These are phyloP conservation scores for Morelia viridis DNA, from an alignment of 2,797 vertebrate genomes.

Conservation along the genomic window DNA sequence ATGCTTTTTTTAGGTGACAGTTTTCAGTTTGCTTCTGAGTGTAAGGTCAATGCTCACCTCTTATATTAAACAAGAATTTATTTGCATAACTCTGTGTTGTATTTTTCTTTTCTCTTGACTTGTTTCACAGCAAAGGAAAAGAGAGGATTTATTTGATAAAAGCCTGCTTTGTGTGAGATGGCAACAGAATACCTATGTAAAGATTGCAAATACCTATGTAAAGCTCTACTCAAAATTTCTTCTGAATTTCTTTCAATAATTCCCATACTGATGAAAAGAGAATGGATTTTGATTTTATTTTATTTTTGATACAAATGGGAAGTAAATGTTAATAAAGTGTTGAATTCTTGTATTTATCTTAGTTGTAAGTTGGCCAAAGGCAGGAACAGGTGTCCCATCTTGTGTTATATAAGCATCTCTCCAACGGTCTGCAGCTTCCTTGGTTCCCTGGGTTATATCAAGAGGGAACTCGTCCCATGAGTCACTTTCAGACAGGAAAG, in stretches of 20 bases:
- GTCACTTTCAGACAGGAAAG: neutral
- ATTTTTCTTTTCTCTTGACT: conserved; percentile 3
- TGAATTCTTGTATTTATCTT: neutral
- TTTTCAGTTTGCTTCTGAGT: conserved; percentile 40
- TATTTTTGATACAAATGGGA: neutral
- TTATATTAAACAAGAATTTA: conserved; percentile 37
- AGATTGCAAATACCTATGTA: too few species aligned
- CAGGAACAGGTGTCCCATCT: neutral
- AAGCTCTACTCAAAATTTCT: neutral
- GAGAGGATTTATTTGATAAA: neutral
- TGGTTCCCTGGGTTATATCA: neutral
- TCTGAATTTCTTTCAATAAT: neutral
- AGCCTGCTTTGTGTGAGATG: neutral
- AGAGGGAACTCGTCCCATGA: neutral
- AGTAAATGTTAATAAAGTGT: neutral
- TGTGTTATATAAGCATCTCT: neutral
- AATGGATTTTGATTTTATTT: neutral
- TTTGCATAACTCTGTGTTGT: conserved; percentile 14
- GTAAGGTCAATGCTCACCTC: conserved; percentile 35
- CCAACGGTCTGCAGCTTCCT: neutral
- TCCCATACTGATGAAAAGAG: neutral
- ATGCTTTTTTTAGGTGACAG: conserved; percentile 30
- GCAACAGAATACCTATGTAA: neutral
- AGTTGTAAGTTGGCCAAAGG: neutral
- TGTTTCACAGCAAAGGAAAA: neutral